Evolutionary conservation across 1,140 invertebrate genomes (phyloP).

Genomic region (Colletes gigas): DNA sequence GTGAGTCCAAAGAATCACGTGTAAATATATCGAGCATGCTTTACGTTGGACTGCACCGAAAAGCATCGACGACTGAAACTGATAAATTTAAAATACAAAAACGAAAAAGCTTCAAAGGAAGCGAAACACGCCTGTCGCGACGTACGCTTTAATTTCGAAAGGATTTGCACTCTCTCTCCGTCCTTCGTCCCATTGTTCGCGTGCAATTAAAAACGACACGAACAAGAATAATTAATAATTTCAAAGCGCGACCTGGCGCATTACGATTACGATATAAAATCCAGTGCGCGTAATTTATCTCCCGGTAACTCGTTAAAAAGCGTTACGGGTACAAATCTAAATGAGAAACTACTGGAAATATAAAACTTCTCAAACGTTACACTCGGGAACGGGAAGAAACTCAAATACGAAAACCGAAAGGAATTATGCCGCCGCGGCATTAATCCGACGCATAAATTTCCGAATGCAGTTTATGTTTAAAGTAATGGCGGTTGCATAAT

Average conservation of each 20-base stretch:
- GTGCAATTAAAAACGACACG: too few relatives aligned
- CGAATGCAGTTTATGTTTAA: not conserved
- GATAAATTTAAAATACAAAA: not conserved
- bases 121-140: too few relatives aligned
- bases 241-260: not conserved
- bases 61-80: too few relatives aligned
- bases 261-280: constrained; percentile 42
- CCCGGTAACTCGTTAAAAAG: constrained; percentile 4
- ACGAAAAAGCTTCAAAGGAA: not conserved
- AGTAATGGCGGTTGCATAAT: not conserved
- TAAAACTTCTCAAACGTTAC: not conserved
- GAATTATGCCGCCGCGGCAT: not conserved
- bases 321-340: constrained; percentile 5
- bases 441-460: not conserved
- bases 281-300: constrained; percentile 27
- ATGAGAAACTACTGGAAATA: constrained; percentile 13
- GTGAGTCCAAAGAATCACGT: too few relatives aligned
- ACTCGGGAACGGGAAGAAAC: not conserved
- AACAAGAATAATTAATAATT: constrained; percentile 23
- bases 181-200: too few relatives aligned
- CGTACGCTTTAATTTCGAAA: too few relatives aligned
- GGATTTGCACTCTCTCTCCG: too few relatives aligned
- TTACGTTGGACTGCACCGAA: too few relatives aligned
- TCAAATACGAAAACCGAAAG: not conserved
- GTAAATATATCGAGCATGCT: too few relatives aligned